Conservation (phyloP, 2,888 invertebrate genomes). For the Mycogona germanica region DNA sequence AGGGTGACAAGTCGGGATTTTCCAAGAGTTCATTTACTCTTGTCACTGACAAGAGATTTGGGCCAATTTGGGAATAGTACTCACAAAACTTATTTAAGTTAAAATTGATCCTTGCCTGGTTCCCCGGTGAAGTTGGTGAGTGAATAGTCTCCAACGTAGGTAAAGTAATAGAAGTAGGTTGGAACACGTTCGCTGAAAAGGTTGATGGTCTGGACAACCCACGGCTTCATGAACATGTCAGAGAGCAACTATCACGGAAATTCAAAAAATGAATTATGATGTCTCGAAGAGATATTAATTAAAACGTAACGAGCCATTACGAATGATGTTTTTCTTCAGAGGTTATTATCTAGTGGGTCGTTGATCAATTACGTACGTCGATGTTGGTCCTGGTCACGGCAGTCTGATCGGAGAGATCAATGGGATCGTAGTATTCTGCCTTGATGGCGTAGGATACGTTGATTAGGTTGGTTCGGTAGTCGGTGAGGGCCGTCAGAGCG, state of each 20-base stretch:
- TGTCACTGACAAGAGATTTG: neutral
- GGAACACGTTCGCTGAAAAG: neutral
- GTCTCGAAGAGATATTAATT: no score
- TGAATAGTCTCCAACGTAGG: neutral
- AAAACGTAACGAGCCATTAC: no score
- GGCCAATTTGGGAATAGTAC: no score
- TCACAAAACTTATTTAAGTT: neutral
- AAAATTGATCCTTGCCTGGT: conserved; percentile 9
- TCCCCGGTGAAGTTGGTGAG: neutral
- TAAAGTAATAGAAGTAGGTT: conserved; percentile 7
- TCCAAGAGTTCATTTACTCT: neutral
- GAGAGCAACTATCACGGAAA: neutral
- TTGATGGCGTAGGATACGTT: conserved; percentile 16
- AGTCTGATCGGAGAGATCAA: neutral
- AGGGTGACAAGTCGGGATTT: no score
- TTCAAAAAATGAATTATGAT: neutral
- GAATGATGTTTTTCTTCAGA: no score
- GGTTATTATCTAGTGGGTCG: neutral
- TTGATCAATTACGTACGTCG: conserved; percentile 10
- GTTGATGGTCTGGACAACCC: neutral
- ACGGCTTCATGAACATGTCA: conserved; percentile 8
- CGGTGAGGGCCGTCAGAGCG: neutral
- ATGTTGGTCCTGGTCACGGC: conserved; percentile 5
- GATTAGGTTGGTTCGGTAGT: conserved; percentile 2
- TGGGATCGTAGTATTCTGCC: conserved; percentile 6